A percentile compares a stretch with the other conserved stretches of the same genome.
These are phyloP conservation scores for Smittia aterrima DNA, from an alignment of 2,888 invertebrate species.

Conservation along the genomic window DNA sequence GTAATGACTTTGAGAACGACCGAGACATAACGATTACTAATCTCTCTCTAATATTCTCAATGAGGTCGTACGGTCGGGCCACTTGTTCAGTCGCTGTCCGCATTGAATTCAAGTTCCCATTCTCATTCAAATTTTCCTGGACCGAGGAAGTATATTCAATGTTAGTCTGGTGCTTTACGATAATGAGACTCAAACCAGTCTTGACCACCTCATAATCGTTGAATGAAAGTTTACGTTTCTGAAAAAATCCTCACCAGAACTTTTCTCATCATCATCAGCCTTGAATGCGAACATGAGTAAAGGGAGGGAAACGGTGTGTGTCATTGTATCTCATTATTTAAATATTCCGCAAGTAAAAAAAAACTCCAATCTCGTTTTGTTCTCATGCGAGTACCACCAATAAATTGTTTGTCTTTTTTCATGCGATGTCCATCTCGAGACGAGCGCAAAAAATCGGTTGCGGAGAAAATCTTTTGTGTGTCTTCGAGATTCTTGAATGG, in stretches of 20 bases:
- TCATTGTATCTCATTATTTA: slow-evolving; percentile 3
- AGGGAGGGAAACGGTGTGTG: not conserved
- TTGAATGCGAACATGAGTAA: not conserved
- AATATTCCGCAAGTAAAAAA: not conserved
- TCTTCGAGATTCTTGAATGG: not conserved
- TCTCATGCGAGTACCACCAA: not conserved
- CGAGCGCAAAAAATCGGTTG: not conserved
- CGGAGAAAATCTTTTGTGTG: not conserved
- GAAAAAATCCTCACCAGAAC: not conserved
- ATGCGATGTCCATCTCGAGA: slow-evolving; percentile 9
- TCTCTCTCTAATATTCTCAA: not conserved
- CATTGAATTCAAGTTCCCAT: too few relatives aligned
- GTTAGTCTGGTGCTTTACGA: not conserved
- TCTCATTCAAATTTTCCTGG: not conserved
- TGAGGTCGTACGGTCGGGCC: not conserved
- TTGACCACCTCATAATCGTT: not conserved
- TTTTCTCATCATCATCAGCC: slow-evolving; percentile 3
- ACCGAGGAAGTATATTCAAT: not conserved
- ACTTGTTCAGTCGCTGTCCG: not conserved
- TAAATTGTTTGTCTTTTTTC: not conserved
- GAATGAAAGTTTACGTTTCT: too few relatives aligned
- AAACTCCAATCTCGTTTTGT: not conserved
- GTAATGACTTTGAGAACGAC: not conserved
- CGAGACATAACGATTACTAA: not conserved
- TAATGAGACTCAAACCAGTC: not conserved